Base-by-base conservation (phyloP, 2,113 vertebrate species). In the Apteryx mantelli region DNA sequence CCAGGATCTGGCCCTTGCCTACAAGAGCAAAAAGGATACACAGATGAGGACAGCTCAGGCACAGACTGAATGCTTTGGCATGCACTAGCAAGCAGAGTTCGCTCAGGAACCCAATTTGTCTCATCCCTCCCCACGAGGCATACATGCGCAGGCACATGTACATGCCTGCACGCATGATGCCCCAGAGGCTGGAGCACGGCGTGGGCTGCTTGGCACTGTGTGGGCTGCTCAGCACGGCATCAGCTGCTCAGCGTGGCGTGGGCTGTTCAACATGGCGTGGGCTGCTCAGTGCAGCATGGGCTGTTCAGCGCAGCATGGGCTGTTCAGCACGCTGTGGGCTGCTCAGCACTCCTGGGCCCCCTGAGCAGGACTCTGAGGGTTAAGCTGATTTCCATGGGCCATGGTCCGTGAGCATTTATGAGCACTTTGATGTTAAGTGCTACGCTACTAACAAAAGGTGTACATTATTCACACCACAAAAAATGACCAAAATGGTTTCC, bases 141-240 rank as follows among this genome's bases (percentile, higher is more conserved):
- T 3, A 25, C 7, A 36, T 50, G 61, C 38, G 10, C 2, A 2
- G 6, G 8, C 13, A 34, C 2, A 20, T 0, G 1, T 5, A 71
- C 12, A 6, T 9, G n/a, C 0, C 2, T 7, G 40, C 9, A 20
- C 24, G 20, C 18, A 2, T 2, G 22, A 18, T 7, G 20, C 68
- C 38, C 48, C 53, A 44, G 71, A 14, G 14, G 26, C 36, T 76
- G 32, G 30, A 77, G 53, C 55, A 48, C 28, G 38, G 13, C 66
- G 36, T 0, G 10, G 65, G 34, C 53, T 55, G 30, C 18, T 52
- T 88, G 81, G 46, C 12, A 38, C 15, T 3, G 52, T 25, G 10
- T 12, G 52, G 53, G 53, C 53, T 52, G 21, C 19, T 44, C 91
- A 25, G 53, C 52, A 13, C 15, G 5, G 44, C 15, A 15, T 46